These are phyloP conservation scores for Zonotrichia albicollis DNA, from an alignment of 2,797 vertebrate species.

Conservation along the genomic window DNA sequence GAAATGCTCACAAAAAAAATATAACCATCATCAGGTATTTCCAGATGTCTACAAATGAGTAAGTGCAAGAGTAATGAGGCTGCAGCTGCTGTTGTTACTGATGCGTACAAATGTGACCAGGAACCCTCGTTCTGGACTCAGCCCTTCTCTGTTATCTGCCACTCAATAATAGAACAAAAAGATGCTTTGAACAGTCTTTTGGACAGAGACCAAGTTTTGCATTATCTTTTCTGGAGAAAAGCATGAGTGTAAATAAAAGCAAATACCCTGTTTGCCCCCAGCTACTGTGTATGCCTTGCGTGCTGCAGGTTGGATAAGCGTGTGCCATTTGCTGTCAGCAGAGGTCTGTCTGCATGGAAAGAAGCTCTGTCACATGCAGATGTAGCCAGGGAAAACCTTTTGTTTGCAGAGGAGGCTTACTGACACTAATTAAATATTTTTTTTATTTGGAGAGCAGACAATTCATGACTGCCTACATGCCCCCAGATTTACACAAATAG, in stretches of 20 bases:
- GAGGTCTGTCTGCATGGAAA: not conserved
- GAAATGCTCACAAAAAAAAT: not conserved
- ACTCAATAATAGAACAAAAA: not conserved
- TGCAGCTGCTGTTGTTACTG: not conserved
- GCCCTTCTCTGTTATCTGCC: not conserved
- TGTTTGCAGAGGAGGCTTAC: conserved; percentile 5
- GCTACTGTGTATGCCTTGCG: not conserved
- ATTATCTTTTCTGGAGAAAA: not conserved
- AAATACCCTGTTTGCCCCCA: not conserved
- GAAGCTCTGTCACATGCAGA: not conserved
- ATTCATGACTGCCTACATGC: not conserved
- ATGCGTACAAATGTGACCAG: not conserved
- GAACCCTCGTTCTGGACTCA: not conserved
- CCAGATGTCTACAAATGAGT: not conserved
- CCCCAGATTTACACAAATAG: not conserved
- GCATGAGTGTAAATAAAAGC: not conserved
- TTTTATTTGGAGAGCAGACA: conserved; percentile 4
- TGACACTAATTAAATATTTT: conserved; percentile 27
- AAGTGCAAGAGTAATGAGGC: not conserved
- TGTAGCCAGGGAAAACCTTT: not conserved
- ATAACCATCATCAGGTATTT: not conserved
- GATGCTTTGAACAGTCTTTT: not conserved
- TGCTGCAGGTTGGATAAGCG: not conserved
- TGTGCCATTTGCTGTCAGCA: not conserved
- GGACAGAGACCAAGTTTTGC: not conserved